These are phyloP conservation scores for Microplitis manilae DNA, from an alignment of 2,888 invertebrate genomes.

Conservation along the genomic window DNA sequence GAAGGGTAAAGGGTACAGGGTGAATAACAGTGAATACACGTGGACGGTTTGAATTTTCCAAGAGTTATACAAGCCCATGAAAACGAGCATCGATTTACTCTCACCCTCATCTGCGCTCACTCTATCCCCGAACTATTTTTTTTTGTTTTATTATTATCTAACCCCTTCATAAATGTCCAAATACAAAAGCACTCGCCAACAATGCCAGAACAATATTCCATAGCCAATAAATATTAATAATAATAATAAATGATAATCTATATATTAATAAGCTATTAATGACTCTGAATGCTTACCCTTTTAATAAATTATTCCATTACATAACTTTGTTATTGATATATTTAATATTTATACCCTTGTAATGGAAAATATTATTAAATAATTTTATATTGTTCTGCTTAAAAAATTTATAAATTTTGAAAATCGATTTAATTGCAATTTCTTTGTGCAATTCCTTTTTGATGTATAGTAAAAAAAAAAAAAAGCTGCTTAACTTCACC, in stretches of 20 bases:
- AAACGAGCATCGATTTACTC: conserved; percentile 17
- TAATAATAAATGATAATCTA: background rate
- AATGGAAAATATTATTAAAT: no score
- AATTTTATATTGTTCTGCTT: no score
- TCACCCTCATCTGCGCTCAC: conserved; percentile 1
- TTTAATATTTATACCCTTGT: background rate
- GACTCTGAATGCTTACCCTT: background rate
- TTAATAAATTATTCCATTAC: background rate
- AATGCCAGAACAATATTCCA: background rate
- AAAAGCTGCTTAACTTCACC: no score
- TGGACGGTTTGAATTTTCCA: conserved; percentile 19
- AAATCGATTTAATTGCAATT: no score
- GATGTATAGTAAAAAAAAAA: no score
- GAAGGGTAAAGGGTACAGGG: background rate
- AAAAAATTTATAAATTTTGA: no score
- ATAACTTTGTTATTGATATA: background rate
- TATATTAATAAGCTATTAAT: background rate
- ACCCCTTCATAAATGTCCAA: background rate
- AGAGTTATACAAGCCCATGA: conserved; percentile 10
- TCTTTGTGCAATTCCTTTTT: no score
- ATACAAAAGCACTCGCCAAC: background rate
- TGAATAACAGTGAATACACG: conserved; percentile 7
- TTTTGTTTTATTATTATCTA: background rate
- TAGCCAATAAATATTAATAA: background rate
- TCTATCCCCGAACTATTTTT: background rate